Evolutionary conservation across 2,113 vertebrate species (phyloP), one percentile per base, ranked within the genome.

Genomic region (Corythornis vintsioides): DNA sequence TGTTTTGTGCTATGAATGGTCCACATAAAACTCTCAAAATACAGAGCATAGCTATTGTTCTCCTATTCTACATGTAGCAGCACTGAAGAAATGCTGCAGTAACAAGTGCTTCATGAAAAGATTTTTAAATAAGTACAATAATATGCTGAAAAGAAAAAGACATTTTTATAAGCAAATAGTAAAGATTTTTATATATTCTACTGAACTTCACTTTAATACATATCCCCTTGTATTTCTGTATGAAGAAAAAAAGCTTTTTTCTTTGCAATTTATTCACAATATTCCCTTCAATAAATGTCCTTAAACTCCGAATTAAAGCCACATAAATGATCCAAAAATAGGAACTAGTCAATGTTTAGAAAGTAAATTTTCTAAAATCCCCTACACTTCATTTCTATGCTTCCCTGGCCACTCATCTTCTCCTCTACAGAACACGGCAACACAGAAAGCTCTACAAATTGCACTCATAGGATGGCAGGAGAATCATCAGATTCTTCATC

Each of bases 11-110:
- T 69, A 82, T 24, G 19, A 43, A 70, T 22, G 11, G 70, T 35
- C 22, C 64, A 92, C 15, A 56, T 19, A 80, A 73, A 55, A 94
- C 93, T 56, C 47, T 87, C 88, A 93, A 94, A 92, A 92, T 45
- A 95, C 77, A 61, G 22, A 94, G 26, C 61, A 89, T 9, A 95
- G 75, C 81, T 95, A 82, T 85, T 82, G 74, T 88, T 94, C 93
- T 95, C 43, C 79, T 65, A 92, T 64, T 91, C 73, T 94, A 91
- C 82, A 91, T 52, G 60, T 74, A 88, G 78, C 87, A 94, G 2
- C 35, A 96, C 3, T 95, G 70, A 89, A 84, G 64, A 80, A 89
- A 96, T 67, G 80, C 66, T 96, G 92, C 67, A 77, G 21, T 26
- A 83, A 72, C 10, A 70, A 64, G 25, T 94, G 42, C 65, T 95